Evolutionary conservation across 2,888 invertebrate genomes (phyloP), one percentile per base, ranked within the genome.

Genomic region (Nesidiocoris tenuis): DNA sequence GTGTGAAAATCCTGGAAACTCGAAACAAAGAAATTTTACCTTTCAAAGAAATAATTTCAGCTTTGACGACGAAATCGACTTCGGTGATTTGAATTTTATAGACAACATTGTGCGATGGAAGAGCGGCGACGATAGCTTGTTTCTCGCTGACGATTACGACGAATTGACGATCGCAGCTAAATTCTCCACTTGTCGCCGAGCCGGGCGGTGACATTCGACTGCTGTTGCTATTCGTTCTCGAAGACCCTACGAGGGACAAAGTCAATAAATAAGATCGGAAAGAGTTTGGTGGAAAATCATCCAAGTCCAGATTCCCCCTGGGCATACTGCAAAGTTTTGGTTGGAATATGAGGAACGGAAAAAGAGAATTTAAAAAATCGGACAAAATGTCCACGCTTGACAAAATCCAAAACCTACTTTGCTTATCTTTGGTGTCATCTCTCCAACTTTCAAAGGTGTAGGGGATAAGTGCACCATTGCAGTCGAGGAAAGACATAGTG

Each of bases 401-500:
- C n/a, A n/a, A n/a, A n/a, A n/a, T n/a, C n/a, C n/a, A n/a, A n/a
- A n/a, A 82, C 84, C 82, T 81, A 85, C 75, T 25, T 75, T 66
- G 82, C 80, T 83, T 82, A 80, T 91, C 91, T 84, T 87, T 88
- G 82, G 89, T 90, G 82, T 95, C 94, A 83, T 97, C 97, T 84
- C 89, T 92, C 96, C 97, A 98, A 81, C 92, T 89, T 85, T 97
- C 97, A 83, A 90, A 94, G 61, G 94, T 90, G 83, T 93, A 92
- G 78, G 94, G 93, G 83, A 98, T 92, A 81, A 98, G 88, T 83
- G 93, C 90, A 83, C 98, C 98, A 83, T 92, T 94, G 84, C 93
- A 94, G 87, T 99, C 98, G 84, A 99, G 88, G 87, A 99, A 98
- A 80, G 95, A 94, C 90, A 98, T 93, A 80, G 92, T 90, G 82